A percentile compares a stretch with the other conserved stretches of the same genome.
These are phyloP conservation scores for Spilarctia lutea DNA, from an alignment of 2,888 invertebrate species.

Conservation along the genomic window DNA sequence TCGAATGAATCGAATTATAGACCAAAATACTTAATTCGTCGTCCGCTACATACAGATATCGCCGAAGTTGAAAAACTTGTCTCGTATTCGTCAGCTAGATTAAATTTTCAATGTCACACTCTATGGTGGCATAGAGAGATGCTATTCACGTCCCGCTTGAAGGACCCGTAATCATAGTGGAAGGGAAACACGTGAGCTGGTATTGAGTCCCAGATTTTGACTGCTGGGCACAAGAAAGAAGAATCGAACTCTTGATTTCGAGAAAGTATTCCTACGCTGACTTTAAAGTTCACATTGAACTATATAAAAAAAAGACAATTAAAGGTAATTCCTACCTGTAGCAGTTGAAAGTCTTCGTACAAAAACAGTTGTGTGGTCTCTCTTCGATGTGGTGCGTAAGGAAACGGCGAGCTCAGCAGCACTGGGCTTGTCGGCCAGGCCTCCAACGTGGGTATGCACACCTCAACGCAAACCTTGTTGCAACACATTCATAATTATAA, in stretches of 20 bases:
- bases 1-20: background rate
- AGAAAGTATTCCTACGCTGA: too few relatives aligned
- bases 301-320: too few relatives aligned
- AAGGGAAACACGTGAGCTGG: too few relatives aligned
- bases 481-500: background rate
- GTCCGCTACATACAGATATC: background rate
- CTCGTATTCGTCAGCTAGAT: background rate
- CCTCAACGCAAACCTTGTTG: conserved; percentile 10
- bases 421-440: background rate
- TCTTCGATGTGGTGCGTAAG: background rate
- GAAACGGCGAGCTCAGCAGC: background rate
- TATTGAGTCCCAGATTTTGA: too few relatives aligned
- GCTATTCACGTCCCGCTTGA: too few relatives aligned
- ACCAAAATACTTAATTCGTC: background rate
- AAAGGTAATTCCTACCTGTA: background rate
- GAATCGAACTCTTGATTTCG: too few relatives aligned
- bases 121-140: too few relatives aligned
- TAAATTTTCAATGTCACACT: background rate
- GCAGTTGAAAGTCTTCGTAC: background rate
- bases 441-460: background rate
- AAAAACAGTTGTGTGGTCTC: conserved; percentile 7
- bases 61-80: background rate
- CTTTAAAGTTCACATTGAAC: too few relatives aligned
- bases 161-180: too few relatives aligned
- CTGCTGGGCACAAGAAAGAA: too few relatives aligned